Percentiles rank a stretch among this genome's conserved stretches.
Evolutionary conservation across 2,797 vertebrate species (phyloP).

Genomic region (Lutjanus campechanus): DNA sequence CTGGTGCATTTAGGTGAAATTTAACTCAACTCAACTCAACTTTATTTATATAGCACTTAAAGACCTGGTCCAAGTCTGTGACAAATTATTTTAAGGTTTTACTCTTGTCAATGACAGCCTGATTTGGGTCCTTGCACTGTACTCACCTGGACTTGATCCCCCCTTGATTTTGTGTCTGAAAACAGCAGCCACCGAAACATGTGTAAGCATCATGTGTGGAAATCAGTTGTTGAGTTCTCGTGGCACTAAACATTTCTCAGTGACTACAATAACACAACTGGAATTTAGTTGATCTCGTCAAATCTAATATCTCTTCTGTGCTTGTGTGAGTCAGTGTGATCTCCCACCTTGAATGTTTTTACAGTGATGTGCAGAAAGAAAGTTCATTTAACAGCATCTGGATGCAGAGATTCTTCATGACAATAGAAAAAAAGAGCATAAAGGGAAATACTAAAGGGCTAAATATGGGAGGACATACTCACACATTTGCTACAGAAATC

Average conservation of each 20-base stretch:
- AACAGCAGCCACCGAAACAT: background rate
- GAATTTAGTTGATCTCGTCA: background rate
- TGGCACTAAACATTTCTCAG: background rate
- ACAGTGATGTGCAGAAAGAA: background rate
- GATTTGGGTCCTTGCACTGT: background rate
- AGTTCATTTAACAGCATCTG: background rate
- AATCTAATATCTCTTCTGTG: background rate
- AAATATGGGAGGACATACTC: background rate
- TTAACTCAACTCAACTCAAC: too few relatives aligned
- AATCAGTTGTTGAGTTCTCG: too few relatives aligned
- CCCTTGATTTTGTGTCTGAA: background rate
- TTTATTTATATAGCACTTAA: too few relatives aligned
- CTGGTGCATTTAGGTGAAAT: too few relatives aligned
- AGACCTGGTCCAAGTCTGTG: too few relatives aligned
- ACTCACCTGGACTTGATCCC: background rate
- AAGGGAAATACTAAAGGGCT: background rate
- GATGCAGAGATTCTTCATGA: background rate
- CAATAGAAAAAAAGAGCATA: background rate
- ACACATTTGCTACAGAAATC: slow-evolving; percentile 3
- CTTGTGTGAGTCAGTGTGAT: too few relatives aligned
- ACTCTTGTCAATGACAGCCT: too few relatives aligned
- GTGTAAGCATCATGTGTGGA: background rate
- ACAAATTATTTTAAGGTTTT: too few relatives aligned
- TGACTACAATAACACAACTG: background rate
- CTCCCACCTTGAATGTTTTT: background rate